These are phyloP conservation scores for Mimachlamys varia DNA, from an alignment of 2,888 invertebrate species.

Conservation along the genomic window DNA sequence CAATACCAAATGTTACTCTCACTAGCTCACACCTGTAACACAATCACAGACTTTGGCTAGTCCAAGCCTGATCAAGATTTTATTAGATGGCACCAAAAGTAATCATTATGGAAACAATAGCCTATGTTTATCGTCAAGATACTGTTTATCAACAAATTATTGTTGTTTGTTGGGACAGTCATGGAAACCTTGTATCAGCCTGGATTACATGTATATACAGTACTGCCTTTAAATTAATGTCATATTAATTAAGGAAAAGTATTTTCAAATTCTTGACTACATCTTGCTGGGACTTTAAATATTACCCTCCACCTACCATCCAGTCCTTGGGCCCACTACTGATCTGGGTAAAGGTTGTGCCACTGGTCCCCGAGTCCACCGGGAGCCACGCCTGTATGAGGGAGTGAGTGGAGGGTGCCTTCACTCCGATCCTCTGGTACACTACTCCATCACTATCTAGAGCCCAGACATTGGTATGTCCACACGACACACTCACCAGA, in stretches of 20 bases:
- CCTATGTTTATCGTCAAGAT: too few species aligned
- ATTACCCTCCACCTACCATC: constrained; percentile 68
- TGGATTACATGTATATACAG: too few species aligned
- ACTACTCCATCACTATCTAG: constrained; percentile 82
- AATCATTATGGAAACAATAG: too few species aligned
- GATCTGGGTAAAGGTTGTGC: constrained; percentile 77
- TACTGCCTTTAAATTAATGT: too few species aligned
- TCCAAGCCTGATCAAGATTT: too few species aligned
- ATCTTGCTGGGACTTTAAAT: too few species aligned
- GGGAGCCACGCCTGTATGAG: constrained; percentile 83
- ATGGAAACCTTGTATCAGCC: too few species aligned
- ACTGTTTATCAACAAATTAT: too few species aligned
- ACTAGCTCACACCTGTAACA: too few species aligned
- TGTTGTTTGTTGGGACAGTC: too few species aligned
- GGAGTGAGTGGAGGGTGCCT: constrained; percentile 79
- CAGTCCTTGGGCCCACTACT: constrained; percentile 73
- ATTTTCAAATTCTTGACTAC: background rate
- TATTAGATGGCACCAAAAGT: too few species aligned
- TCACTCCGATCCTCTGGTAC: constrained; percentile 82
- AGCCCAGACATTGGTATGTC: constrained; percentile 83
- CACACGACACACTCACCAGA: constrained; percentile 82
- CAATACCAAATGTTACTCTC: background rate
- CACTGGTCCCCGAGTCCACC: constrained; percentile 76
- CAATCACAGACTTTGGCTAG: too few species aligned
- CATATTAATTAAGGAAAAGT: background rate